phyloP scores from a whole-genome alignment of 1,140 invertebrate genomes.

The Drosophila orena region DNA sequence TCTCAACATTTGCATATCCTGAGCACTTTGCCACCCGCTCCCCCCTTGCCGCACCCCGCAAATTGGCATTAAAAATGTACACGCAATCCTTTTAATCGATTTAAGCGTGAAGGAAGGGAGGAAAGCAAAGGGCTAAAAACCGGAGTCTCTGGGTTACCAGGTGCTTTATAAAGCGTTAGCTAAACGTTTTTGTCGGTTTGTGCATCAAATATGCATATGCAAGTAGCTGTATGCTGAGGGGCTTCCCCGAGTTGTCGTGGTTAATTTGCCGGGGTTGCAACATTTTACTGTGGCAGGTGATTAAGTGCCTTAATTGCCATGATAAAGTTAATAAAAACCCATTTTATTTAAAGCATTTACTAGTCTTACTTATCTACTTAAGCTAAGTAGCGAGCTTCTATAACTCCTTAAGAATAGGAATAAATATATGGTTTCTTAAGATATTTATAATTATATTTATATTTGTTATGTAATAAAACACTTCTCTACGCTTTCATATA shows the following conservation, averaged over 20 bases:
- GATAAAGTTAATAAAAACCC: neutral
- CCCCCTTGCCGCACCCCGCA: slow-evolving; percentile 18
- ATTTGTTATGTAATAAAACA: no score
- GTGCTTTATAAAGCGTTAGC: slow-evolving; percentile 29
- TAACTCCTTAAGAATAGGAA: no score
- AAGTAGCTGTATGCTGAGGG: slow-evolving; percentile 7
- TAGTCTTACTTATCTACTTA: no score
- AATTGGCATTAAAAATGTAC: slow-evolving; percentile 66
- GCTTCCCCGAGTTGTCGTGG: slow-evolving; percentile 10
- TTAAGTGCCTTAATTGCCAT: neutral
- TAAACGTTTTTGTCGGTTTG: slow-evolving; percentile 44
- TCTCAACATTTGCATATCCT: slow-evolving; percentile 35
- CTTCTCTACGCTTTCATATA: neutral
- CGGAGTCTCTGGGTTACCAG: neutral
- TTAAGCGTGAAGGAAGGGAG: slow-evolving; percentile 29
- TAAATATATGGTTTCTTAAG: neutral
- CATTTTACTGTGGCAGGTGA: slow-evolving; percentile 12
- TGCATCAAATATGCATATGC: slow-evolving; percentile 53
- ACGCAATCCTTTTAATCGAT: slow-evolving; percentile 69
- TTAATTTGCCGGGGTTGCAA: slow-evolving; percentile 4
- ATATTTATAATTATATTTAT: neutral
- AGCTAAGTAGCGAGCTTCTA: no score
- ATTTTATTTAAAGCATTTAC: neutral
- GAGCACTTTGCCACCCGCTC: neutral
- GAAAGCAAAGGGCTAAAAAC: neutral